These are phyloP conservation scores for Crossocerus cetratus DNA, from an alignment of 2,888 invertebrate genomes.

Conservation along the genomic window DNA sequence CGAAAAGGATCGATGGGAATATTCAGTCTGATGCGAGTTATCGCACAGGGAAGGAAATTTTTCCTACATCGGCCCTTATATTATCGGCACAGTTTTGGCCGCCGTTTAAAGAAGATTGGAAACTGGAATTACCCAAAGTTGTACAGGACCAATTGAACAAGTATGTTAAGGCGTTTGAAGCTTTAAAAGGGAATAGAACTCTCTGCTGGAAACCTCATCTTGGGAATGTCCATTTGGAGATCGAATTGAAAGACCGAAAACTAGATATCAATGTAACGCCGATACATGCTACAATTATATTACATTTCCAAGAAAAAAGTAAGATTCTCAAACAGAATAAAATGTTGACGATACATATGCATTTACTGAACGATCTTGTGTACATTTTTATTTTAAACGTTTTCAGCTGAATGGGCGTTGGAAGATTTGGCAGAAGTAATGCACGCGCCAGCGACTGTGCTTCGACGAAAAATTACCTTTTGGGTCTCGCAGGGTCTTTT, in stretches of 20 bases:
- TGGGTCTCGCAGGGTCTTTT: constrained; percentile 97
- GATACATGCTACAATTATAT: constrained; percentile 94
- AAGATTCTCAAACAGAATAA: constrained; percentile 57
- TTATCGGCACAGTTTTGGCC: constrained; percentile 99
- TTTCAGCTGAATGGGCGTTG: constrained; percentile 87
- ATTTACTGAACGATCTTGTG: not conserved
- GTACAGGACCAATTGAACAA: constrained; percentile 89
- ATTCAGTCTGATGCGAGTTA: constrained; percentile 86
- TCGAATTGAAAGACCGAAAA: constrained; percentile 90
- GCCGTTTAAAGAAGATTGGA: constrained; percentile 93
- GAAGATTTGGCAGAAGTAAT: constrained; percentile 91
- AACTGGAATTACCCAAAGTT: constrained; percentile 88
- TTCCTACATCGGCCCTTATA: constrained; percentile 90
- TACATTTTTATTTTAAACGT: constrained; percentile 7
- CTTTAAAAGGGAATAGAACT: constrained; percentile 93
- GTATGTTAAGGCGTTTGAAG: constrained; percentile 94
- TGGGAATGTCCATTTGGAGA: constrained; percentile 92
- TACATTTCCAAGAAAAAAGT: constrained; percentile 94
- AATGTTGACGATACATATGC: too few species aligned
- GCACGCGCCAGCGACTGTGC: constrained; percentile 90
- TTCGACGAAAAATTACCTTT: constrained; percentile 92
- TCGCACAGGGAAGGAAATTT: constrained; percentile 77
- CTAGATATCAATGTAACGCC: constrained; percentile 92
- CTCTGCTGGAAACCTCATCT: constrained; percentile 96
- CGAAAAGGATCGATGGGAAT: constrained; percentile 92